Base-by-base conservation (phyloP, 64 coral and sea anemone species). In the Stichodactyla helianthus region DNA sequence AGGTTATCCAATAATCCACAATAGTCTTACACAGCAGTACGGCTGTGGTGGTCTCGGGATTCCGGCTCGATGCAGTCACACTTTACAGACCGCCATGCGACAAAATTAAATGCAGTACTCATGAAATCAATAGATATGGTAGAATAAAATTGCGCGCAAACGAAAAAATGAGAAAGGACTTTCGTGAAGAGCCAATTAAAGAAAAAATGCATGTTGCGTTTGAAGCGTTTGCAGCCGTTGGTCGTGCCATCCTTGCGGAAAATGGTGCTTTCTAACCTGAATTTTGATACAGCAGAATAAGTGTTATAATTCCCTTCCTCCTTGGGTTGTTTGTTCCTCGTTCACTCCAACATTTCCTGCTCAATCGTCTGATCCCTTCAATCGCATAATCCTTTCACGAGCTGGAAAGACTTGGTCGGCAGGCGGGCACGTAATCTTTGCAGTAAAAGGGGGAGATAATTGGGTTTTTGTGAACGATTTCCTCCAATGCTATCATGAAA, bases 291-390 rank as follows among this genome's bases (percentile, higher is more conserved):
- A 44, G 35, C 35, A 19, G 2, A 28, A 26, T 25, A 71, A 71
- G 63, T 67, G 63, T 67, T 71, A 26, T 71, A 71, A 71, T 31
- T 71, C 68, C 27, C 68, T 71, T 71, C 68, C 68, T 71, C 68
- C 31, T 25, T 6, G 22, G 10, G 68, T 67, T 67, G 63, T 67
- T 67, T 67, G 63, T 71, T 71, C n/a, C 68, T 71, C 23, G 16
- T 71, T 65, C 19, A 65, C 22, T 71, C 10, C 68, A 28, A 25
- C 68, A 71, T 28, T 71, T 71, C 68, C 68, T 71, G 68, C 6
- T 71, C 68, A 71, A 71, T 8, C 0, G 23, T 71, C 68, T 71
- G 68, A 71, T 31, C 68, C 25, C 12, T 11, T 71, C 25, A 71
- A 71, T 71, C 68, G 7, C n/a, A 71, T 71, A 71, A 71, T 71